Evolutionary conservation across 2,113 vertebrate species (phyloP).

Genomic region (Megaceryle torquata): DNA sequence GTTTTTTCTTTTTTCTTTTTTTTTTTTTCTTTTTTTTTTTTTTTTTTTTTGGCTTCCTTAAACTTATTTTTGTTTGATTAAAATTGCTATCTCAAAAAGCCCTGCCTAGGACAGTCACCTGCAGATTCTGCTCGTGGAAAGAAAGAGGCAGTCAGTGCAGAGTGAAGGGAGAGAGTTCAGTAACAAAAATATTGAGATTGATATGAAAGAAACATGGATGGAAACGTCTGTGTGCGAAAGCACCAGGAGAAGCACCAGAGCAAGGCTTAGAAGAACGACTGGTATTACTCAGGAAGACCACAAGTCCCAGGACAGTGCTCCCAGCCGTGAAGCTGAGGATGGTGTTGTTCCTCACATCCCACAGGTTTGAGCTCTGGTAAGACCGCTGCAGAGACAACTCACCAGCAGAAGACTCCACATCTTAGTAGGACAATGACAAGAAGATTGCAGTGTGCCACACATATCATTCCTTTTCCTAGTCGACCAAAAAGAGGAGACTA

Average conservation of each 20-base stretch:
- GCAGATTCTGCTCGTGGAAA: neutral
- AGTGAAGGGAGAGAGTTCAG: neutral
- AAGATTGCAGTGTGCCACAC: neutral
- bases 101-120: neutral
- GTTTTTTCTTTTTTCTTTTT: no score
- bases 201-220: neutral
- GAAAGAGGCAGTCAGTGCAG: neutral
- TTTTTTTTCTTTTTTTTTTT: neutral
- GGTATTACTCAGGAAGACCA: neutral
- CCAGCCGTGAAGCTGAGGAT: neutral
- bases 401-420: neutral
- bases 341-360: no score
- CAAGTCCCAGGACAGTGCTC: accelerated
- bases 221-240: neutral
- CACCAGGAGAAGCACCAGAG: neutral
- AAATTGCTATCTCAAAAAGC: neutral
- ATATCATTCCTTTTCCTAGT: neutral
- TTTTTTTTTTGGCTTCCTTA: neutral
- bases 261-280: neutral
- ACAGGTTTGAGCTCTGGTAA: neutral
- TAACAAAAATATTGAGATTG: neutral
- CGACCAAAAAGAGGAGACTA: neutral
- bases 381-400: neutral
- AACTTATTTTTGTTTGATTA: neutral
- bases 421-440: neutral